Base-by-base conservation (phyloP, 2,888 invertebrate genomes). In the Drosophila rellima region DNA sequence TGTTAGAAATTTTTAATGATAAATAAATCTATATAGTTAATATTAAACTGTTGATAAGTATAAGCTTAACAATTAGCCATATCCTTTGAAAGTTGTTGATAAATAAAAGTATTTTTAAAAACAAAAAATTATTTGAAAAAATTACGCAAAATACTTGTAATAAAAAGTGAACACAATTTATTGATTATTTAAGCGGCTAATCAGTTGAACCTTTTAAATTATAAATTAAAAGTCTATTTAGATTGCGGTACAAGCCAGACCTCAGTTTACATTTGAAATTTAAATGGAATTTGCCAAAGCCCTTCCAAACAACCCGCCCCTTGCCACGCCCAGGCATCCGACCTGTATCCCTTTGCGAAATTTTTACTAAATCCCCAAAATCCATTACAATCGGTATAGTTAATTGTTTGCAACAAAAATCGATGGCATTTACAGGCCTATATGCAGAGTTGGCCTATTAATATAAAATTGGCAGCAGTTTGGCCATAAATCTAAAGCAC, bases 401-500 rank as follows among this genome's bases (percentile, higher is more conserved):
- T 61, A 52, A 61, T 61, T 61, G 51, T 8, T 42, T n/a, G 11
- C 7, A 42, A 31, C 39, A 44, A 17, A 48, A 61, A 44, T 54
- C 61, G 39, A 70, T 48, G 15, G 40, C 4, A 63, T 47, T 35
- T 63, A 20, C 33, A 20, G 17, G 11, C 20, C 63, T 59, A 86
- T 80, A 70, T 68, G 87, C 74, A 62, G 20, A 23, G 56, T 44
- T 56, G 60, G 37, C 37, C 61, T 67, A 82, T 85, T 75, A 89
- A 75, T 82, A 63, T 59, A 54, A 77, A 66, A 73, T 68, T 69
- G 59, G 56, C 69, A 70, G 60, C 70, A 65, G 60, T 82, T 61
- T 51, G 72, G 61, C 45, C 64, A 88, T 88, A 88, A 82, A 84
- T 85, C 70, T 75, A 68, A 62, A 39, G 67, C 75, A 48, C 37